These are phyloP conservation scores for Petrolisthes cinctipes DNA, from an alignment of 2,888 invertebrate genomes.

Conservation along the genomic window DNA sequence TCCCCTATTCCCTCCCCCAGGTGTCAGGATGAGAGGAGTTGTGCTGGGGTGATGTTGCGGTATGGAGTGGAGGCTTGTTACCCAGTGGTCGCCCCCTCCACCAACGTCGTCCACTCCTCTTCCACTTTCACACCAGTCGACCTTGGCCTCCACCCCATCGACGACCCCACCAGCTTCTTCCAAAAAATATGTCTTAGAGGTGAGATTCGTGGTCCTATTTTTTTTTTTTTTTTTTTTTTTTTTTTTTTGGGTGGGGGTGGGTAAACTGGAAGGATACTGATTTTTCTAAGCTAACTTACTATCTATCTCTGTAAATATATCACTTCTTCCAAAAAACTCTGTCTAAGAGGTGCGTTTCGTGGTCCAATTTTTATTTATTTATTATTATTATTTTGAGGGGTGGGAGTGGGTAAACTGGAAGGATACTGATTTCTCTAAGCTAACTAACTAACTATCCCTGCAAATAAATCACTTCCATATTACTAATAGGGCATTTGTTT, in stretches of 20 bases:
- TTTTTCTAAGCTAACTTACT: too few species aligned
- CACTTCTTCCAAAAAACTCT: too few species aligned
- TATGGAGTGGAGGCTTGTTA: conserved; percentile 32
- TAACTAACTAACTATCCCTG: too few species aligned
- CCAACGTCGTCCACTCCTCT: neutral
- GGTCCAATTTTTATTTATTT: neutral
- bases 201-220: conserved; percentile 47
- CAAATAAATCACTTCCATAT: neutral
- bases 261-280: too few species aligned
- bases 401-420: too few species aligned
- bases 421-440: neutral
- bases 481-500: too few species aligned
- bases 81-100: neutral
- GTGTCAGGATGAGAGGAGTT: conserved; percentile 15
- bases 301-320: too few species aligned
- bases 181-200: conserved; percentile 58
- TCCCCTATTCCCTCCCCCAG: conserved; percentile 39
- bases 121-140: conserved; percentile 23
- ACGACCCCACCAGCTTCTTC: conserved; percentile 43
- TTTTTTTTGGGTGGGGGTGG: neutral
- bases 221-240: neutral
- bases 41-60: conserved; percentile 22
- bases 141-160: neutral
- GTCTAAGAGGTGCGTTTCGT: too few species aligned
- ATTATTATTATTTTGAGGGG: too few species aligned